A percentile compares a stretch with the other conserved stretches of the same genome.
phyloP scores from a whole-genome alignment of 2,113 vertebrate species.

The Circaetus cinerascens region DNA sequence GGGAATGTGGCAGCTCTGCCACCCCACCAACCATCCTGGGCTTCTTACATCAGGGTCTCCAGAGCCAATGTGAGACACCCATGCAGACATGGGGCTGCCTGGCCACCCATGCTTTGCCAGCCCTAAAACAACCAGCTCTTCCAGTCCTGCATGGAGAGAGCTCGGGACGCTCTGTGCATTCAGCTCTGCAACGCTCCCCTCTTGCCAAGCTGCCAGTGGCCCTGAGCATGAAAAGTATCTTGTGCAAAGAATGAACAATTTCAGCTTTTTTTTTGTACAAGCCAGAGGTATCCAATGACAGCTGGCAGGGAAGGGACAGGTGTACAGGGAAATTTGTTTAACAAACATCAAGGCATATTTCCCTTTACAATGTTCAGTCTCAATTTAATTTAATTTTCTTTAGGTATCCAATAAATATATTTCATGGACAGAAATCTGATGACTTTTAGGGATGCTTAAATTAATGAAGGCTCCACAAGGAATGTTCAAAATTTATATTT shows the following conservation, averaged over 20 bases:
- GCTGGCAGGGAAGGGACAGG: neutral
- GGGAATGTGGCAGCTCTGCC: neutral
- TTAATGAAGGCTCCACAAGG: neutral
- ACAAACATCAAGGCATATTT: neutral
- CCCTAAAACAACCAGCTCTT: neutral
- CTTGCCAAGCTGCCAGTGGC: neutral
- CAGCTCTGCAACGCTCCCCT: neutral
- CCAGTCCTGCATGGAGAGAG: neutral
- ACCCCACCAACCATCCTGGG: neutral
- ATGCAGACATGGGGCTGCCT: neutral
- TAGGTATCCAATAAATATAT: neutral
- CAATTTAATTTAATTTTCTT: neutral
- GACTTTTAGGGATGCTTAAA: neutral
- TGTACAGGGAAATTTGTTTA: neutral
- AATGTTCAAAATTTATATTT: neutral
- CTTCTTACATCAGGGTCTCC: neutral
- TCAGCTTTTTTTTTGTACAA: neutral
- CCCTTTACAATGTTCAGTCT: neutral
- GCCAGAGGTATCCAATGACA: neutral
- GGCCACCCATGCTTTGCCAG: neutral
- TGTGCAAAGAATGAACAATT: neutral
- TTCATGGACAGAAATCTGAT: neutral
- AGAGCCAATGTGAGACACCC: neutral
- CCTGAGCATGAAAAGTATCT: neutral
- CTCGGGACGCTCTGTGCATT: accelerated